Evolutionary conservation across 2,888 invertebrate genomes (phyloP), one percentile per base, ranked within the genome.

Genomic region (Cantharis nigra): DNA sequence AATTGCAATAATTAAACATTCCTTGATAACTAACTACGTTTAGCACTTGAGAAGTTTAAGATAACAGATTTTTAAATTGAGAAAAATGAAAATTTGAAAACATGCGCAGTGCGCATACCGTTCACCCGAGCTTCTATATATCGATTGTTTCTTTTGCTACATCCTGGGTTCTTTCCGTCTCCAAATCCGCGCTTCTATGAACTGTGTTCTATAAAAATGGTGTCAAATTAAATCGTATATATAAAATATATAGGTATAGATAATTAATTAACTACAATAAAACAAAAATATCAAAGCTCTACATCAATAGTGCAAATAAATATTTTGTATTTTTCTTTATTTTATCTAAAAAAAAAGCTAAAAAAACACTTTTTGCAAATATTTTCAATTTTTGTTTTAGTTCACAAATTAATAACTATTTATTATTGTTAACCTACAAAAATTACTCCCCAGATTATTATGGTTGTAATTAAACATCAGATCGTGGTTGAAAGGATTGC

Each of bases 51-150:
- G 63, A 16, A 74, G 74, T 74, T 74, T 63, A 70, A 74, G 69
- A 74, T 69, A 74, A 74, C 28, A 74, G 69, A 67, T 67, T 67
- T 67, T 67, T 67, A 67, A 67, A 67, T 67, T 67, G 65, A 67
- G 65, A 82, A 83, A 80, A 81, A 80, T 81, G 72, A 82, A 83
- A 83, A 83, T 80, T 82, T 77, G 81, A 81, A 84, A 83, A 82
- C 84, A 85, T 85, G 84, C 84, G 84, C 84, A 82, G 71, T 83
- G 83, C 84, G 83, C 84, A 80, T 84, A 84, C 83, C 84, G 79
- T 83, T 80, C 77, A 81, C 81, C 82, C 81, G 82, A 81, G 80
- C 82, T 83, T 82, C 82, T 82, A 80, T 80, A 82, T 85, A 84
- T 84, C 84, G 84, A 84, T 84, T 84, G 82, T 83, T 84, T 84